Evolutionary conservation across 1,140 invertebrate genomes (phyloP).

Genomic region (Pomacea maculata): DNA sequence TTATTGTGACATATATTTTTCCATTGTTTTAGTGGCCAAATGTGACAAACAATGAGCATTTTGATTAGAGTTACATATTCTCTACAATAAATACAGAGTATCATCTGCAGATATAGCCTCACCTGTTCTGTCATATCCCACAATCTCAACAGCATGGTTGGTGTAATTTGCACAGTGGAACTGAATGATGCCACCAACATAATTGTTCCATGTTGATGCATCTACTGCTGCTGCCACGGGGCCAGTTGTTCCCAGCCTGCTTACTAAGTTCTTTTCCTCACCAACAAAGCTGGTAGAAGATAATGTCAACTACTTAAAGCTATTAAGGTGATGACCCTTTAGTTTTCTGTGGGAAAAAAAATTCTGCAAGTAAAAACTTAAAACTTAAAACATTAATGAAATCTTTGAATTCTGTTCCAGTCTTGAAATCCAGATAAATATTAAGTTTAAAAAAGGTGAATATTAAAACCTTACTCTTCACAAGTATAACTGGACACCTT

Average conservation of each 20-base stretch:
- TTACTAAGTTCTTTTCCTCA: slow-evolving; percentile 75
- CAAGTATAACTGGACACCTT: slow-evolving; percentile 67
- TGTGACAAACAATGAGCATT: too few species aligned
- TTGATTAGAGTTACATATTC: too few species aligned
- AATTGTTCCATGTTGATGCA: slow-evolving; percentile 87
- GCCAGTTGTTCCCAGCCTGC: slow-evolving; percentile 74
- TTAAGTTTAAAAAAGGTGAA: neutral
- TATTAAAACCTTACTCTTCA: slow-evolving; percentile 31
- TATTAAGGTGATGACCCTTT: too few species aligned
- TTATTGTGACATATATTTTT: too few species aligned
- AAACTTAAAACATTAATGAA: too few species aligned
- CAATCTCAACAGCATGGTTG: slow-evolving; percentile 86
- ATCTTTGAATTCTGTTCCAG: too few species aligned
- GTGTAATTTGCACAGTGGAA: slow-evolving; percentile 75
- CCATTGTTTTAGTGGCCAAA: too few species aligned
- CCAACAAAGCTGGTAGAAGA: slow-evolving; percentile 71
- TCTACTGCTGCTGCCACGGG: slow-evolving; percentile 84
- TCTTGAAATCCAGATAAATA: too few species aligned
- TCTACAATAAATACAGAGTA: too few species aligned
- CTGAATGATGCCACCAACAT: slow-evolving; percentile 85
- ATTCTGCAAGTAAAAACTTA: too few species aligned
- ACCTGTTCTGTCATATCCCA: slow-evolving; percentile 82
- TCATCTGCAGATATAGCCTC: neutral
- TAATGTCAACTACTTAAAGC: neutral
- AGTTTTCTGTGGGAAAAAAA: too few species aligned